A percentile compares a stretch with the other conserved stretches of the same genome.
phyloP scores from a whole-genome alignment of 2,888 invertebrate species.

The Phorcus lineatus region DNA sequence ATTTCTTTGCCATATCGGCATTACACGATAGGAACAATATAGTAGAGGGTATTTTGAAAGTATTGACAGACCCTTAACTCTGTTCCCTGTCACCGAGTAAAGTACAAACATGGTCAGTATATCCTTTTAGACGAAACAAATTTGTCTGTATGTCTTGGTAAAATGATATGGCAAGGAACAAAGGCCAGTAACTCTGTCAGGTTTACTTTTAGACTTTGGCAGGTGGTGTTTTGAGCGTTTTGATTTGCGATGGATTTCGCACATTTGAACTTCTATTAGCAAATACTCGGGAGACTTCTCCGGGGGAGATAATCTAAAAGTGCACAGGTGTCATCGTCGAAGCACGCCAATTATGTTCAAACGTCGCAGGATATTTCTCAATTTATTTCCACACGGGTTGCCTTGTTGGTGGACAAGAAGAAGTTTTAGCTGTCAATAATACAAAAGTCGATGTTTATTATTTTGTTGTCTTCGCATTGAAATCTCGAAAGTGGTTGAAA shows the following conservation, averaged over 20 bases:
- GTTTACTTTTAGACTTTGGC: slow-evolving; percentile 2
- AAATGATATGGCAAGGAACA: not conserved
- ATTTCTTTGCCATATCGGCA: not conserved
- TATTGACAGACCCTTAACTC: not conserved
- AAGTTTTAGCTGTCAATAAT: not conserved
- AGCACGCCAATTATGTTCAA: not conserved
- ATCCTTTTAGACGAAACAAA: slow-evolving; percentile 17
- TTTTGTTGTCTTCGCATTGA: not conserved
- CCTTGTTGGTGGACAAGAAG: not conserved
- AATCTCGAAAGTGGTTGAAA: not conserved
- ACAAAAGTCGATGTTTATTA: not conserved
- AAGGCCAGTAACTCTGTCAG: slow-evolving; percentile 19
- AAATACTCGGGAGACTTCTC: not conserved
- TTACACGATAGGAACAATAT: not conserved
- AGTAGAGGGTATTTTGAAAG: not conserved
- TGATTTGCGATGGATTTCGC: slow-evolving; percentile 10
- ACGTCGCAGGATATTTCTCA: not conserved
- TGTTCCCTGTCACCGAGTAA: not conserved
- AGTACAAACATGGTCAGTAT: slow-evolving; percentile 1
- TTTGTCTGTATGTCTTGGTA: not conserved
- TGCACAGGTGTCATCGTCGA: slow-evolving; percentile 1
- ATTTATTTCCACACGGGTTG: not conserved
- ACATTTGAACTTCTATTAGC: slow-evolving; percentile 5
- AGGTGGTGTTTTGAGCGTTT: slow-evolving; percentile 17
- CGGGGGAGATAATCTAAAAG: not conserved